Evolutionary conservation across 2,888 invertebrate species (phyloP), one percentile per base, ranked within the genome.

Genomic region (Ellobium chinense): DNA sequence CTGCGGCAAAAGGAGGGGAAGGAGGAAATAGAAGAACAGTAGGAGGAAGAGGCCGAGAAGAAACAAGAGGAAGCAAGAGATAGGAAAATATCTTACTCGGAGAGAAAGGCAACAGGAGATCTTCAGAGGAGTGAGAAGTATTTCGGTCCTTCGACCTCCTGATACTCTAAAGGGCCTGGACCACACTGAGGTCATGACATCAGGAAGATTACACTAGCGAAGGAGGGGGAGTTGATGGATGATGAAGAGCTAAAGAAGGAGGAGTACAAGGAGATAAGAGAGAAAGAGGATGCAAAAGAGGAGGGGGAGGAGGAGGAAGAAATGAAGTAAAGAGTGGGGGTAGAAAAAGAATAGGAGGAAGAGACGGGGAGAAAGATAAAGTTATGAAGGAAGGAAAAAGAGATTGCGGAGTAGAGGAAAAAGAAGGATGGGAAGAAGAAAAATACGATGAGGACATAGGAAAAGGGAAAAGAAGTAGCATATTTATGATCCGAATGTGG

Each of bases 1-100:
- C 54, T 66, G 76, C 65, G 56, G 24, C 65, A 78, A 54, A 82
- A 56, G 78, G 65, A 78, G 68, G 72, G 75, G 74, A 68, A 76
- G 70, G 72, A 46, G 76, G 69, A 68, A 65, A 62, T 39, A 60
- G 36, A 70, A n/a, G 24, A n/a, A n/a, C 7, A 18, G 31, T 7
- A 21, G 12, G 29, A 34, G 65, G 31, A 34, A 29, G 27, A 29
- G 21, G 29, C 12, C 31, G 27, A 21, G 29, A 34, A 65, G 65
- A 65, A 27, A 29, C 29, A 65, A 34, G 21, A 29, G 21, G 31
- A 34, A 60, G 36, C 34, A 34, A 65, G 29, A 27, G 24, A 63
- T 9, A 63, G 18, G 7, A 63, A 3, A 56, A 12, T 24, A 7
- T 36, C 14, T n/a, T 36, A 34, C 29, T n/a, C 12, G 2, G n/a